These are phyloP conservation scores for Cyclopterus lumpus DNA, from an alignment of 2,797 vertebrate species.

Conservation along the genomic window DNA sequence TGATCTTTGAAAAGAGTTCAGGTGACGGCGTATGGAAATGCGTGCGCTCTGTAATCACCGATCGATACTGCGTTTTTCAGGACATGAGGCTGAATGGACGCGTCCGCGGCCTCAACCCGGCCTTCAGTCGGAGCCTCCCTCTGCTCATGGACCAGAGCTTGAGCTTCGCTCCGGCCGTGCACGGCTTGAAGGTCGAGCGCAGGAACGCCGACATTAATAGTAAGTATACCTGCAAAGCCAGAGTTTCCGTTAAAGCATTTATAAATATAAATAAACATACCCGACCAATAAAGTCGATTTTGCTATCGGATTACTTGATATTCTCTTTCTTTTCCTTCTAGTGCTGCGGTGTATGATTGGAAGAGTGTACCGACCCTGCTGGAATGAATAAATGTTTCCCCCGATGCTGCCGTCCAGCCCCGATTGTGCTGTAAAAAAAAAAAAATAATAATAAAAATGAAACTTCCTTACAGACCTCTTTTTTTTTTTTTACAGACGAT, in stretches of 20 bases:
- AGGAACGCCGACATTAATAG: conserved; percentile 89
- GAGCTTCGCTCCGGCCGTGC: conserved; percentile 66
- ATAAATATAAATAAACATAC: neutral
- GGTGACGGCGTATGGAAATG: neutral
- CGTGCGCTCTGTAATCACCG: conserved; percentile 35
- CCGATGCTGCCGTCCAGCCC: neutral
- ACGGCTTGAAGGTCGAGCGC: conserved; percentile 82
- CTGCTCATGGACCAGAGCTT: conserved; percentile 75
- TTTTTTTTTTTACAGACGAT: neutral
- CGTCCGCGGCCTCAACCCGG: conserved; percentile 60
- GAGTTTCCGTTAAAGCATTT: neutral
- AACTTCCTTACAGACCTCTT: neutral
- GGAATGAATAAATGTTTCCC: conserved; percentile 81
- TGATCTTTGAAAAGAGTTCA: conserved; percentile 44
- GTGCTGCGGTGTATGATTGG: conserved; percentile 97
- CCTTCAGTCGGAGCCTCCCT: conserved; percentile 72
- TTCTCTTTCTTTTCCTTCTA: conserved; percentile 57
- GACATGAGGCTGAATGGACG: conserved; percentile 68
- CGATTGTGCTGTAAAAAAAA: conserved; percentile 14
- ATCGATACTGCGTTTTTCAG: conserved; percentile 68
- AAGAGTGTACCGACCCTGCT: conserved; percentile 95
- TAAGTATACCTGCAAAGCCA: conserved; percentile 75
- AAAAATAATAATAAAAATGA: no score
- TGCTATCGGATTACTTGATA: neutral
- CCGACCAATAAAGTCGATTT: neutral